Base-by-base conservation (phyloP, 35 echinoderm and acorn worm species). In the Hemicentrotus pulcherrimus region DNA sequence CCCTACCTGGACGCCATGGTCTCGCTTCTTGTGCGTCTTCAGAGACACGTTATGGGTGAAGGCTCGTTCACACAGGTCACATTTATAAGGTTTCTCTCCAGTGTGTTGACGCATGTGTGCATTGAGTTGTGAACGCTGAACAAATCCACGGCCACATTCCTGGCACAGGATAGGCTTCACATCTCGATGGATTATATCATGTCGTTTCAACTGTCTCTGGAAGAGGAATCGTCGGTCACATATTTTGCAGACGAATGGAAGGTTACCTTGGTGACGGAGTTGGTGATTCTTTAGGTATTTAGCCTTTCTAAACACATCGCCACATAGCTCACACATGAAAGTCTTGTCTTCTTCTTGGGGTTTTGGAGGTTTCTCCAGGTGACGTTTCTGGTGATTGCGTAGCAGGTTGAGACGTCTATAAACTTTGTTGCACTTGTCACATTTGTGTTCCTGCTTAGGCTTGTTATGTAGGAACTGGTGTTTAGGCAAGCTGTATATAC, bases 1-100 rank as follows among this genome's bases (percentile, higher is more conserved):
- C 86, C 95, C 95, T 24, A 94, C 47, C 31, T 97, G 95, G 31
- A 97, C 86, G 5, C 95, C 95, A 92, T 97, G 96, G 9, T 58
- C 85, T 28, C 32, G 46, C 85, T 95, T 97, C 86, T 95, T 91
- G 61, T 97, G 96, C 13, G 91, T 94, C 92, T 97, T 97, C 6
- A 95, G 87, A 33, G 95, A 95, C 86, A 97, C 95, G 24, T 97
- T 97, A 78, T 97, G 96, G 15, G 95, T 94, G 61, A 97, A 97
- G 1, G 95, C 47, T 31, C 85, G 16, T 0, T 70, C 11, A 90
- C 96, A 97, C 86, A 94, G n/a, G 35, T 97, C 92, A 97, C 96
- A 97, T 86, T 95, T 94, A 41, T 94, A 97, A 6, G 96, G 96
- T 91, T 95, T 97, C 86, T 97, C 93, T 19, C 96, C 96, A 32